Percentiles rank a stretch among this genome's conserved stretches.
phyloP scores from a whole-genome alignment of 2,797 vertebrate genomes.

The Danio jaintianensis region DNA sequence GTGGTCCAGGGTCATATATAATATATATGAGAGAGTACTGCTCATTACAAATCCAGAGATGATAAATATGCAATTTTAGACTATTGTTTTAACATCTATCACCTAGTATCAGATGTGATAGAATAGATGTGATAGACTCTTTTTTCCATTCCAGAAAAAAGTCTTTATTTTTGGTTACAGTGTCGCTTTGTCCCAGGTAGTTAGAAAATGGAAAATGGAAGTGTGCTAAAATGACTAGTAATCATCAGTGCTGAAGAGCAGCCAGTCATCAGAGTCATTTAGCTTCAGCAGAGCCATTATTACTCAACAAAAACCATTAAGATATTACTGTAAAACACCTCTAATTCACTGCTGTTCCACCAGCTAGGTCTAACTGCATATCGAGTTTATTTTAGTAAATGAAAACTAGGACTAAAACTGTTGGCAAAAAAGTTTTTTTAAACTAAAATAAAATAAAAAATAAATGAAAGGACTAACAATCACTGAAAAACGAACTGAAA shows the following conservation, averaged over 20 bases:
- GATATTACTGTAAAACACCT: background rate
- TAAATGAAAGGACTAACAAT: too few relatives aligned
- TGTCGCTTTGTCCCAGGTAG: background rate
- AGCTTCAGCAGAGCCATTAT: constrained; percentile 9
- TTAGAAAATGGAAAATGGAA: constrained; percentile 4
- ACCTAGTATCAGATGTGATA: background rate
- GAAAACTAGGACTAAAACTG: too few relatives aligned
- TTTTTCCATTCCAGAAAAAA: background rate
- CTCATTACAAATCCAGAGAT: background rate
- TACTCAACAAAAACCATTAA: background rate
- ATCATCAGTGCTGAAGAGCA: constrained; percentile 5
- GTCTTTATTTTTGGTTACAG: background rate
- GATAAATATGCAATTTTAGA: background rate
- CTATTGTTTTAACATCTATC: background rate
- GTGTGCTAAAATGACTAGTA: constrained; percentile 19
- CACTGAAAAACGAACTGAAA: too few relatives aligned
- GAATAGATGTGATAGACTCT: too few relatives aligned
- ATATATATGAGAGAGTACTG: background rate
- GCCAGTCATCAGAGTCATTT: constrained; percentile 11
- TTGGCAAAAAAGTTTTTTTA: too few relatives aligned
- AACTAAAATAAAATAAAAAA: too few relatives aligned
- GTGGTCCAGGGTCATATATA: too few relatives aligned
- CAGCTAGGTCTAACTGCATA: background rate
- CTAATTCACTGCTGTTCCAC: background rate
- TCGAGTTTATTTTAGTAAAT: too few relatives aligned